Evolutionary conservation across 1,140 invertebrate species (phyloP).

Genomic region (Drosophila orosa): DNA sequence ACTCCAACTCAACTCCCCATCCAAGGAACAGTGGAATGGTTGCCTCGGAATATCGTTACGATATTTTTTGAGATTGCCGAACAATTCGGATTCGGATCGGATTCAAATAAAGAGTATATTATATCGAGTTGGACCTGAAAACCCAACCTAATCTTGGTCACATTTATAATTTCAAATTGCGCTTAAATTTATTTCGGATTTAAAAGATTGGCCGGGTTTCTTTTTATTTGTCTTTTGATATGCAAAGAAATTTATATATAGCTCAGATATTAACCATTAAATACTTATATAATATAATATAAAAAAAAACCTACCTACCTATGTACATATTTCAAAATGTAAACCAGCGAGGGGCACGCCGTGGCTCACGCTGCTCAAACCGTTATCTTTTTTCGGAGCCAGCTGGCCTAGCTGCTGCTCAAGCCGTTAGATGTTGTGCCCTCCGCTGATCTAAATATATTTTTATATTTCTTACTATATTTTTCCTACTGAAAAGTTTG

Average conservation of each 20-base stretch:
- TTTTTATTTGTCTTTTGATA: neutral
- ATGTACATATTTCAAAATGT: too few species aligned
- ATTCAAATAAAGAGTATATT: neutral
- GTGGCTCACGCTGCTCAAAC: too few species aligned
- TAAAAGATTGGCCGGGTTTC: neutral
- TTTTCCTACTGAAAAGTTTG: too few species aligned
- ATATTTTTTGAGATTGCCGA: neutral
- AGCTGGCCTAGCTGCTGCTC: too few species aligned
- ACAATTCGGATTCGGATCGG: neutral
- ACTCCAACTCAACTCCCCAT: conserved; percentile 33
- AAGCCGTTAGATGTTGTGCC: too few species aligned
- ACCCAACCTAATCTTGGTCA: neutral
- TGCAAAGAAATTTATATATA: neutral
- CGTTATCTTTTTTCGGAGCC: too few species aligned
- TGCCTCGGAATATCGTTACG: neutral
- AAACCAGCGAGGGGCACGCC: too few species aligned
- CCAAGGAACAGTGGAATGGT: conserved; percentile 31
- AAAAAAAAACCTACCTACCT: too few species aligned
- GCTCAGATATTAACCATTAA: too few species aligned
- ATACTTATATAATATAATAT: too few species aligned
- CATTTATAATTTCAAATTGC: neutral
- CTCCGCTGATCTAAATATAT: too few species aligned
- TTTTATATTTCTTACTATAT: too few species aligned
- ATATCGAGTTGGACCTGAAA: neutral
- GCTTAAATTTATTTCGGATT: neutral